Evolutionary conservation across 2,888 invertebrate genomes (phyloP).

Genomic region (Tupiocoris notatus): DNA sequence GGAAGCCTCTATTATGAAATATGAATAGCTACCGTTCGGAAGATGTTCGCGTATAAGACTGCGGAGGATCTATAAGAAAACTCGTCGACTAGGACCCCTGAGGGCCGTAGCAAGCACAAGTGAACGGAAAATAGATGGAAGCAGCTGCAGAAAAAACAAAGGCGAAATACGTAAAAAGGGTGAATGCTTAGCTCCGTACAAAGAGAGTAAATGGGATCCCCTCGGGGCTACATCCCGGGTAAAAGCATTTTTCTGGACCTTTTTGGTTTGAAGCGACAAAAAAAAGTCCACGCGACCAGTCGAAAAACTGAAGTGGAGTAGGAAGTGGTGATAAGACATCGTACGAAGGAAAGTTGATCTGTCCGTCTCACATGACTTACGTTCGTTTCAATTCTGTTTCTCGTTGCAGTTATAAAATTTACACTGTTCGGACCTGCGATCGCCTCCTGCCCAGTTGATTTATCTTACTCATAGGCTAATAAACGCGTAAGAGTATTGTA

Average conservation of each 20-base stretch:
- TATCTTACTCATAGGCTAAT: no score
- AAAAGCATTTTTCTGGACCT: neutral
- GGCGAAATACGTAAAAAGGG: neutral
- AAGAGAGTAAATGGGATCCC: neutral
- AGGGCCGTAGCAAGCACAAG: neutral
- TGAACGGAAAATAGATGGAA: neutral
- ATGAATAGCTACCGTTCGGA: no score
- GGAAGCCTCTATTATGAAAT: neutral
- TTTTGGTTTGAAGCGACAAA: neutral
- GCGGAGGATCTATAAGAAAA: neutral
- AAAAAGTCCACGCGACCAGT: neutral
- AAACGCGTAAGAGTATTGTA: no score
- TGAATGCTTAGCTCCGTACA: neutral
- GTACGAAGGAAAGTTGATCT: no score
- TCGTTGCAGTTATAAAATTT: no score
- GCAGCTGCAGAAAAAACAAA: neutral
- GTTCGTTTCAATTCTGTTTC: no score
- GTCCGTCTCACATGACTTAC: no score
- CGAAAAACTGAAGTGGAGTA: neutral
- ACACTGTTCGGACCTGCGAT: no score
- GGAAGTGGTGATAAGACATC: no score
- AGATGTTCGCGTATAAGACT: neutral
- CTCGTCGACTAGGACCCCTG: neutral
- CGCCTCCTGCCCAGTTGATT: no score
- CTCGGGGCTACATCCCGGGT: neutral